Conservation (phyloP, 2,888 invertebrate genomes). For the Thera britannica region DNA sequence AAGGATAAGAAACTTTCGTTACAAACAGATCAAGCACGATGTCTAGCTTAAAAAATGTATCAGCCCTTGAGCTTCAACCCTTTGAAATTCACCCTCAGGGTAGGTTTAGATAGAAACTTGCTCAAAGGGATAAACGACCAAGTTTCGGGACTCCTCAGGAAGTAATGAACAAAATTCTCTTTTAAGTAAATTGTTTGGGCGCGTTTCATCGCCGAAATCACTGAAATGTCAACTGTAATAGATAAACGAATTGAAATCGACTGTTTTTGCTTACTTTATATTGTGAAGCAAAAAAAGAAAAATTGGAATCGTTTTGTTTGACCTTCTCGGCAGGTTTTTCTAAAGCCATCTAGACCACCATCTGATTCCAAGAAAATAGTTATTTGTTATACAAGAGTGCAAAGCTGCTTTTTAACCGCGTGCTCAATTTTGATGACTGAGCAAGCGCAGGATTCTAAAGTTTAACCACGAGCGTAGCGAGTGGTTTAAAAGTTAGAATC, state of each 20-base stretch:
- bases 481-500: no score
- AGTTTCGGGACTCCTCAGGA: conserved; percentile 32
- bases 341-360: no score
- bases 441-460: no score
- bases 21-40: conserved; percentile 7
- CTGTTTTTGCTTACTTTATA: not conserved
- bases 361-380: no score
- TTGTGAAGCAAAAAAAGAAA: no score
- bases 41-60: conserved; percentile 26
- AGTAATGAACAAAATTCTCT: conserved; percentile 42
- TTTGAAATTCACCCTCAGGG: conserved; percentile 38
- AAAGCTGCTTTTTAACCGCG: no score
- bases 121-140: conserved; percentile 43
- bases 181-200: conserved; percentile 44
- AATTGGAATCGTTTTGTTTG: no score
- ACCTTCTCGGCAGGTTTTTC: no score
- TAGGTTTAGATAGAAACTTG: conserved; percentile 40
- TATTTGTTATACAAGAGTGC: no score
- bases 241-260: conserved; percentile 7
- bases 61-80: conserved; percentile 29
- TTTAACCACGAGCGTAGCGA: no score
- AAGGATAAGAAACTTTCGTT: conserved; percentile 4
- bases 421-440: no score
- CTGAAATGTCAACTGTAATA: conserved; percentile 34
- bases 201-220: conserved; percentile 36